phyloP scores from a whole-genome alignment of 2,888 invertebrate genomes.

The Nymphalis c-album region DNA sequence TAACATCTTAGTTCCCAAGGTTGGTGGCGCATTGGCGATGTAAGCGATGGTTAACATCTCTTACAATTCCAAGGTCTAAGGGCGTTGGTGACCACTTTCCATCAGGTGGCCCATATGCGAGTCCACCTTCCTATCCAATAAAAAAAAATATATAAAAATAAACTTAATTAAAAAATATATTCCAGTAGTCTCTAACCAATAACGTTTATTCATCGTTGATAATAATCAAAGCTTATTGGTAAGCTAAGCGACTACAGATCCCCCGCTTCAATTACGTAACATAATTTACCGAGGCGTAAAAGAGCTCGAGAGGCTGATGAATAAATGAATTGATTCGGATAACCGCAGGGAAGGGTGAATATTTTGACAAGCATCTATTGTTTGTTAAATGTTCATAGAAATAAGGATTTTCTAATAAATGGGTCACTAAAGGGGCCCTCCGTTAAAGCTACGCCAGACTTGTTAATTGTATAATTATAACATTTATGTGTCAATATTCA shows the following conservation, averaged over 20 bases:
- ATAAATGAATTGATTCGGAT: slow-evolving; percentile 28
- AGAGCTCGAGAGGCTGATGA: slow-evolving; percentile 23
- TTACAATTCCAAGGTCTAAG: too few relatives aligned
- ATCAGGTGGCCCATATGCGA: too few relatives aligned
- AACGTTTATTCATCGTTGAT: background rate
- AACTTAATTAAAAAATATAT: too few relatives aligned
- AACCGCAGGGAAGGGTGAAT: slow-evolving; percentile 8
- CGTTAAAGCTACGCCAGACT: background rate
- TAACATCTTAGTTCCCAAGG: too few relatives aligned
- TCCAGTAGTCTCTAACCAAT: background rate
- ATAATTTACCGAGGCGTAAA: slow-evolving; percentile 34
- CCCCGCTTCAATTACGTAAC: slow-evolving; percentile 28
- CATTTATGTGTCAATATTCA: too few relatives aligned
- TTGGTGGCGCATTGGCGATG: too few relatives aligned
- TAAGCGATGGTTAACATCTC: too few relatives aligned
- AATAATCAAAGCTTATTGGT: slow-evolving; percentile 11
- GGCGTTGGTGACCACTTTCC: too few relatives aligned
- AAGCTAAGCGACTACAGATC: slow-evolving; percentile 21
- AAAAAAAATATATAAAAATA: too few relatives aligned
- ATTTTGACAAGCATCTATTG: background rate
- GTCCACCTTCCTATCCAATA: too few relatives aligned
- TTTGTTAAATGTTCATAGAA: background rate
- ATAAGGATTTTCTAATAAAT: background rate
- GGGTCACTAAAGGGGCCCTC: background rate
- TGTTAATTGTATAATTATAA: too few relatives aligned